Conservation (phyloP, 2,797 vertebrate genomes). For the Poeciliopsis turneri region DNA sequence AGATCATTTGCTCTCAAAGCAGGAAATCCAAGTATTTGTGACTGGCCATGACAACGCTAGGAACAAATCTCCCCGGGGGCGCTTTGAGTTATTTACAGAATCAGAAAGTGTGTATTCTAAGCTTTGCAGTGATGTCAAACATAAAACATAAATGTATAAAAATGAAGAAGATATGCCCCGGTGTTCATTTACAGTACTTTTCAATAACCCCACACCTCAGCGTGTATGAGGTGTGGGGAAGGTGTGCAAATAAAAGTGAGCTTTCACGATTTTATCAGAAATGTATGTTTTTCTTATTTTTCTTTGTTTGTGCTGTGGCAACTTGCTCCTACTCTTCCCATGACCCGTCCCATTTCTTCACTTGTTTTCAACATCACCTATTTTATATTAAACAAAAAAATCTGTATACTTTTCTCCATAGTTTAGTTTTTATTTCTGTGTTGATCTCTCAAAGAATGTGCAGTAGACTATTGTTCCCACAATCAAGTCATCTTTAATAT, state of each 20-base stretch:
- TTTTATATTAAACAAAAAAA: not conserved
- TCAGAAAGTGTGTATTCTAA: not conserved
- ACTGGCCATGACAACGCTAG: not conserved
- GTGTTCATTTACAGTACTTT: too few relatives aligned
- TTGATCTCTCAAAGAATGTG: conserved; percentile 10
- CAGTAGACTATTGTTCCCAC: conserved; percentile 11
- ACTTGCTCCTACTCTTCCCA: too few relatives aligned
- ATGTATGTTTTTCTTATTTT: too few relatives aligned
- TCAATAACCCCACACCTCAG: too few relatives aligned
- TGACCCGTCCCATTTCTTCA: not conserved
- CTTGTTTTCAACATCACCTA: conserved; percentile 14
- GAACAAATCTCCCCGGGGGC: not conserved
- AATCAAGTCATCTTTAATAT: conserved; percentile 31
- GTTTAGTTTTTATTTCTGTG: not conserved
- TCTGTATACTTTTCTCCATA: not conserved
- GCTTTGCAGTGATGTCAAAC: not conserved
- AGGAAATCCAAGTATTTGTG: not conserved
- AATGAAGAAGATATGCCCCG: too few relatives aligned
- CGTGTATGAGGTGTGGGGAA: too few relatives aligned
- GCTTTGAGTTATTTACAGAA: not conserved
- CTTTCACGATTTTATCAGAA: too few relatives aligned
- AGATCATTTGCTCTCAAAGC: not conserved
- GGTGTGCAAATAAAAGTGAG: too few relatives aligned
- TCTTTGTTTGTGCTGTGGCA: too few relatives aligned
- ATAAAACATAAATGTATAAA: not conserved